Base-by-base conservation (phyloP, 1,140 invertebrate species). In the Dendroctonus ponderosae region DNA sequence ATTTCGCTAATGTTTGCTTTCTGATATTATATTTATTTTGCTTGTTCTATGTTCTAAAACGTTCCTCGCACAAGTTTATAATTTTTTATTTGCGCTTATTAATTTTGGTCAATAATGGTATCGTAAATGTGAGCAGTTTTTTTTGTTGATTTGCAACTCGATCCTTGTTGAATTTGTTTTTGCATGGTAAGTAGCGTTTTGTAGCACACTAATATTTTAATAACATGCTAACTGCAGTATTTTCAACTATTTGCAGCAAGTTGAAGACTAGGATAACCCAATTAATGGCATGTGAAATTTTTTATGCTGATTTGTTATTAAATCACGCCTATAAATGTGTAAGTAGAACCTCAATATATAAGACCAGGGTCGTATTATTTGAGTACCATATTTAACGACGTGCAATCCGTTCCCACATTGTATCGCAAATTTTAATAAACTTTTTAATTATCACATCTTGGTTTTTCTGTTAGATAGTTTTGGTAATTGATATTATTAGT, bases 141-240 rank as follows among this genome's bases (percentile, higher is more conserved):
- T 69, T 67, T 67, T 66, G 48, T 67, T 50, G 7, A 44, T 64
- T 58, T 39, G 59, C 26, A 15, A 49, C 53, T 51, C 53, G 51
- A 11, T 5, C 40, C 40, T 58, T 57, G 14, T 51, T 66, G 61
- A 49, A 14, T 71, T 59, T 66, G 42, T 66, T 68, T 63, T 72
- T 75, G 74, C 74, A 76, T 76, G 75, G 75, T 76, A 76, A 76
- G 75, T 76, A 76, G 72, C 62, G 61, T 61, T 44, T 57, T 61
- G 57, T 69, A 66, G 67, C 64, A 37, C 66, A 71, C 71, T 71
- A 71, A 70, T 67, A 68, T 49, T 56, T 53, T 62, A 63, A 38
- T 42, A 54, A 48, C 48, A 26, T 11, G 12, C 54, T 67, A 67
- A 67, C 15, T 40, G 52, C 58, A 39, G 44, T 66, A 62, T 67